Conservation (phyloP, 2,797 vertebrate species). For the Pogoniulus pusillus region DNA sequence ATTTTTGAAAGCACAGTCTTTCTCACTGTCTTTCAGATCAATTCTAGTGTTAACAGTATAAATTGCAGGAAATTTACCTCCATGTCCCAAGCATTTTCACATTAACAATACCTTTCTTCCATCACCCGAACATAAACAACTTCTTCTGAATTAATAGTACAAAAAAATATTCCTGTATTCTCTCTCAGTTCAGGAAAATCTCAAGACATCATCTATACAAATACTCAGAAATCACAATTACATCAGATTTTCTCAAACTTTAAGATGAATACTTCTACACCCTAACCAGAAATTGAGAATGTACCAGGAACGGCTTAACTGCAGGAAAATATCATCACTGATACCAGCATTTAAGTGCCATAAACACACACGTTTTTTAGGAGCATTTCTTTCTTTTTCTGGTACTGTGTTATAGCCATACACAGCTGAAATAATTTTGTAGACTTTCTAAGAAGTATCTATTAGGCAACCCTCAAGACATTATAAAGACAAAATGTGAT, state of each 20-base stretch:
- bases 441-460: background rate
- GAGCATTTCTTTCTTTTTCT: background rate
- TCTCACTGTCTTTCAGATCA: background rate
- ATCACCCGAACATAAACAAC: background rate
- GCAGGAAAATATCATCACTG: background rate
- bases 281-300: background rate
- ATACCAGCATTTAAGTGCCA: background rate
- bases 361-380: background rate
- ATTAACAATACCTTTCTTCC: background rate
- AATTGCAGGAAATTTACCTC: background rate
- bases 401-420: background rate
- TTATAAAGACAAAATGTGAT: background rate
- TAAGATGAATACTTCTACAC: background rate
- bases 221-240: background rate
- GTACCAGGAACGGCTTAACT: background rate
- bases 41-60: background rate
- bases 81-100: background rate
- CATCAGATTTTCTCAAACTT: accelerated
- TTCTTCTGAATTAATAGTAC: background rate
- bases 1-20: background rate
- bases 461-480: background rate
- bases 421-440: background rate
- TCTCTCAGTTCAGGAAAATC: background rate
- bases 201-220: background rate
- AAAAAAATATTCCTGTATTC: background rate